Base-by-base conservation (phyloP, 2,113 vertebrate genomes). In the Centrocercus urophasianus region DNA sequence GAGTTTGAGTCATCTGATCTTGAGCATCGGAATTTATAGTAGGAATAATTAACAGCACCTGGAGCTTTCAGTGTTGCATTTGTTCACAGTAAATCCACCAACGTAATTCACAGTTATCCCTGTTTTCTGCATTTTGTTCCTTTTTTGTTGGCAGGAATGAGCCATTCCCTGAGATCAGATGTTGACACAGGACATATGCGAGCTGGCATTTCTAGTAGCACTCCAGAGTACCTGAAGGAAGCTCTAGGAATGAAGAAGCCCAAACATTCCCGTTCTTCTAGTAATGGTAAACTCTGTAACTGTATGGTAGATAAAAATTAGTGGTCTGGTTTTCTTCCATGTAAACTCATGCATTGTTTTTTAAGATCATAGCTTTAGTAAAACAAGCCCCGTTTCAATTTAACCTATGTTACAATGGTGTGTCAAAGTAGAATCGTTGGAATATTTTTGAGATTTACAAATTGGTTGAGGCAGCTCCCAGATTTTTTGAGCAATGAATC, bases 161-260 rank as follows among this genome's bases (percentile, higher is more conserved):
- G 95, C 60, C 96, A 95, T 38, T 86, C 95, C 42, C 88, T 96
- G 77, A 97, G 97, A 83, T 95, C 97, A 50, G 97, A 97, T 70
- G 93, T 80, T 87, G 96, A 97, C 42, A 65, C 56, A 56, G 95
- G 96, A 28, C 90, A 88, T 24, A 17, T 73, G 8, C 84, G 78
- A 79, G 83, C 69, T 47, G 84, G 20, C 19, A 1, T 93, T 57
- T 90, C 93, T 64, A 90, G 92, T 60, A 91, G 94, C 85, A 97
- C 98, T 36, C 98, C 98, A 0, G 97, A 98, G 78, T 98, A 98
- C 73, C 95, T 98, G 91, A 98, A 98, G 81, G 98, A 98, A 94
- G 98, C 98, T 30, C n/a, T 98, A 54, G 98, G 98, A 87, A 96
- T 95, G 90, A 98, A 96, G 95, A 98, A 98, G 86, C 97, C 97